Evolutionary conservation across 2,113 vertebrate genomes (phyloP).

Genomic region (Phrynocephalus versicolor): DNA sequence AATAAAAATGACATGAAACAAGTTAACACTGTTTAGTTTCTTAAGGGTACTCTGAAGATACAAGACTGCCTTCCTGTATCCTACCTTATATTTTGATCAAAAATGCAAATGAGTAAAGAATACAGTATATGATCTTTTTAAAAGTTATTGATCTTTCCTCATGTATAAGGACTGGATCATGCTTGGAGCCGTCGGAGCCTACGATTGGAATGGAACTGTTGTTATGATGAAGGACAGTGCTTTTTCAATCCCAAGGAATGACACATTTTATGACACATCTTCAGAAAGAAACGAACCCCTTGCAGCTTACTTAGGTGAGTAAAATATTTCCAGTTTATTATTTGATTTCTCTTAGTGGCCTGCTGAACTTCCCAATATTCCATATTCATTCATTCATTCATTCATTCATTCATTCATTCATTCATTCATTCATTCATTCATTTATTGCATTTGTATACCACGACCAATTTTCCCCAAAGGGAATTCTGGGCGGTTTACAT

Average conservation of each 20-base stretch:
- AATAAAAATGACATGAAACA: background rate
- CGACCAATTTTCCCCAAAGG: too few relatives aligned
- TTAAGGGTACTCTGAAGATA: background rate
- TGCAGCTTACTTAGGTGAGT: constrained; percentile 90
- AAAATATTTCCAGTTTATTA: background rate
- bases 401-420: too few relatives aligned
- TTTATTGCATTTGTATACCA: too few relatives aligned
- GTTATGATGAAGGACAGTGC: constrained; percentile 80
- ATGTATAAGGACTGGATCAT: constrained; percentile 83
- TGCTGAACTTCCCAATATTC: too few relatives aligned
- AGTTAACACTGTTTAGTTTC: background rate
- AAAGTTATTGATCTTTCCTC: constrained; percentile 21
- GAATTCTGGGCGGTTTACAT: too few relatives aligned
- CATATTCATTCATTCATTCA: too few relatives aligned
- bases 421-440: too few relatives aligned
- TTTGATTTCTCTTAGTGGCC: background rate
- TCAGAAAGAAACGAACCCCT: constrained; percentile 83
- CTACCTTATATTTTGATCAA: too few relatives aligned
- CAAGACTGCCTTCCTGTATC: background rate
- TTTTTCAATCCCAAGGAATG: constrained; percentile 75
- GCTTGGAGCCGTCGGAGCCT: constrained; percentile 95
- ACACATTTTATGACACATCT: constrained; percentile 77
- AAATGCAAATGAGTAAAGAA: background rate
- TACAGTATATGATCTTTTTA: rapidly evolving
- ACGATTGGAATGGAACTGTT: constrained; percentile 96